Base-by-base conservation (phyloP, 2,113 vertebrate genomes). In the Saguinus midas region DNA sequence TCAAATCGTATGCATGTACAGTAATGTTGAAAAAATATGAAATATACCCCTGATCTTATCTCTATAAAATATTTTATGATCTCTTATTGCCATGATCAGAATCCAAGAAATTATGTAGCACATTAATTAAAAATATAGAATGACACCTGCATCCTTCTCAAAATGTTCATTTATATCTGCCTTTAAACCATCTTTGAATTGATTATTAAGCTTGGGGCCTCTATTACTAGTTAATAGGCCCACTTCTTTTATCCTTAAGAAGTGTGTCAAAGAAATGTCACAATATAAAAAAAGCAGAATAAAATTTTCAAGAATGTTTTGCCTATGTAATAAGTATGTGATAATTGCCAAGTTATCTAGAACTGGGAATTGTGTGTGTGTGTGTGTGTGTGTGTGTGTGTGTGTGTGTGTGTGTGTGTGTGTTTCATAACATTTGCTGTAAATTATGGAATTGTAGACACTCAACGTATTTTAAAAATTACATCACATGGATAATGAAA, bases 31-130 rank as follows among this genome's bases (percentile, higher is more conserved):
- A 79, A 32, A 76, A 89, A 89, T 80, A 80, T 29, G 85, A 75
- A 55, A 84, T 17, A 57, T 43, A 80, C 14, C 58, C 91, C 94
- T 72, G 20, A 86, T 72, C 8, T 29, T 81, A 86, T 8, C 68
- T 76, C 21, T 70, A 35, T 45, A 75, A 58, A 66, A 48, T 37
- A 76, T 48, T 57, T 52, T 90, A 83, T 79, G 43, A 61, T 76
- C 73, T 25, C 50, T 90, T 45, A 94, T 45, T 86, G 23, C 35
- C 45, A 48, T 95, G 18, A 55, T 86, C 23, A 87, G 16, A 90
- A 75, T 45, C n/a, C n/a, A 95, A 96, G 6, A 87, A 90, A 82
- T 64, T 87, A 92, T 27, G 45, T 52, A 86, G 82, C 16, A n/a
- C 14, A 55, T 84, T 13, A 76, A 78, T 55, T 92, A 23, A 92